A percentile compares a stretch with the other conserved stretches of the same genome.
Evolutionary conservation across 92 coral and sea anemone species (phyloP).

Genomic region (Phenganax stokvisi): DNA sequence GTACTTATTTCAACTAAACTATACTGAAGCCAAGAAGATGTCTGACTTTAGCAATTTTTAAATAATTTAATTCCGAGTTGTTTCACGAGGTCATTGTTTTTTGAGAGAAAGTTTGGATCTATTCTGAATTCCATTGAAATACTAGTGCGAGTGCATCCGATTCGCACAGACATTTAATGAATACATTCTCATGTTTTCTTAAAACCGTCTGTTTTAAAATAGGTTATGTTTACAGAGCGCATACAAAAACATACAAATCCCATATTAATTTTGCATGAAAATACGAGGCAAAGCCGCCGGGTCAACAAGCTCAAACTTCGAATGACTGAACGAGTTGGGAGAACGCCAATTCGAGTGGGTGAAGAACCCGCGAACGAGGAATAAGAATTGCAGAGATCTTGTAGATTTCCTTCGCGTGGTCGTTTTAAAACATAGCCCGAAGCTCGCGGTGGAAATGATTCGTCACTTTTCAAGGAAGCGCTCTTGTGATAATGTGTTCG

Average conservation of each 20-base stretch:
- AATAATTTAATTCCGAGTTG: too few relatives aligned
- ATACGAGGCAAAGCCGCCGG: slow-evolving; percentile 14
- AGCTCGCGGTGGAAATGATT: neutral
- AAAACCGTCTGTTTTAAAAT: neutral
- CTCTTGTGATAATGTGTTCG: slow-evolving; percentile 16
- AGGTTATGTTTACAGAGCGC: slow-evolving; percentile 23
- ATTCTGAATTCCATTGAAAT: too few relatives aligned
- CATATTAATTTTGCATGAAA: slow-evolving; percentile 30
- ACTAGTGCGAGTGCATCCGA: too few relatives aligned
- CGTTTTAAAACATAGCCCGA: slow-evolving; percentile 1
- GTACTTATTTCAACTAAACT: too few relatives aligned
- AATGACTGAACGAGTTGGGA: neutral
- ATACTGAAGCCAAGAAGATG: too few relatives aligned
- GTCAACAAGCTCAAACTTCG: slow-evolving; percentile 21
- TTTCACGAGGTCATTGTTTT: too few relatives aligned
- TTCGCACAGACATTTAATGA: too few relatives aligned
- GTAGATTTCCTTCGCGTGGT: slow-evolving; percentile 11
- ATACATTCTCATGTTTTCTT: neutral
- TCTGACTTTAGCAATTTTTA: too few relatives aligned
- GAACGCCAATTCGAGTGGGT: neutral
- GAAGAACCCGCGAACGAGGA: neutral
- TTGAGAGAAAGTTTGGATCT: too few relatives aligned
- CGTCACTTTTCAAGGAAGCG: slow-evolving; percentile 1
- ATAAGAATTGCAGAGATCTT: neutral
- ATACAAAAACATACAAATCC: slow-evolving; percentile 36